phyloP scores from a whole-genome alignment of 2,888 invertebrate genomes.

The Eilema caniola region DNA sequence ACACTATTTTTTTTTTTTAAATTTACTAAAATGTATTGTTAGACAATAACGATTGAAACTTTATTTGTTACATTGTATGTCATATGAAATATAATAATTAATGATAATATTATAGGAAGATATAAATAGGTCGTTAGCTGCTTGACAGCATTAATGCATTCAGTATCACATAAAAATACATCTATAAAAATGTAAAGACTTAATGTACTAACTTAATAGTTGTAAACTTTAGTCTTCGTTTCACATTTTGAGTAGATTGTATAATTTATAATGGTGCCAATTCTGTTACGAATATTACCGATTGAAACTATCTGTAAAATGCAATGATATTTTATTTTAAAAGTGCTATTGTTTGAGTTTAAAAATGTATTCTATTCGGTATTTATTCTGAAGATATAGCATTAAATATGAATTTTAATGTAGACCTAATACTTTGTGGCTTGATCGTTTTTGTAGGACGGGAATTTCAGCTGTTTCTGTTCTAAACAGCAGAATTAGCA shows the following conservation, averaged over 20 bases:
- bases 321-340: too few species aligned
- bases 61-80: background rate
- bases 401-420: background rate
- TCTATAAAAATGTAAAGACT: background rate
- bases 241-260: background rate
- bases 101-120: background rate
- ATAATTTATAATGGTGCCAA: background rate
- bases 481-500: background rate
- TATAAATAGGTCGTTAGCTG: background rate
- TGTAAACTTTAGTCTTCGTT: slow-evolving; percentile 1
- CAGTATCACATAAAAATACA: slow-evolving; percentile 3
- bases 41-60: slow-evolving; percentile 4
- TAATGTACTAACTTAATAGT: background rate
- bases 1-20: background rate
- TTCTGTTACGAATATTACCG: background rate
- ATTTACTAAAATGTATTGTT: slow-evolving; percentile 2
- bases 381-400: background rate
- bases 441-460: background rate
- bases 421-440: background rate
- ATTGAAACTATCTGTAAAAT: too few species aligned
- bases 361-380: background rate
- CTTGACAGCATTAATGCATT: background rate
- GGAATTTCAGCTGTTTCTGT: background rate
- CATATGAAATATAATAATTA: background rate
- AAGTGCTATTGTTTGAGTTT: background rate